Evolutionary conservation across 2,888 invertebrate genomes (phyloP), one percentile per base, ranked within the genome.

Genomic region (Cephus rjabovi): DNA sequence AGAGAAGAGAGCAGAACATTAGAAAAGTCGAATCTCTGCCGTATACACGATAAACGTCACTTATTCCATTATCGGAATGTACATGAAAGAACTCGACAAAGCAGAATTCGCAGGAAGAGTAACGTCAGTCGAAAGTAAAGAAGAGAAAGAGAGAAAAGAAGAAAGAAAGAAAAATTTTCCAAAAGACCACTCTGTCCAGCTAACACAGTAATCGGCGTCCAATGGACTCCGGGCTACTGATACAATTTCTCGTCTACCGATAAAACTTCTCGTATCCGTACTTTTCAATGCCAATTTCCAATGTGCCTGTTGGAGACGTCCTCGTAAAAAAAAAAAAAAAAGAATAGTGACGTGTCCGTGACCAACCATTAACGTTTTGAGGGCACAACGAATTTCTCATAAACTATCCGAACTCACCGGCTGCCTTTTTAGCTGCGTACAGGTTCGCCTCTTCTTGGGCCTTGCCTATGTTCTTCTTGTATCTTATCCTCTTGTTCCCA

Each of bases 401-500:
- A 74, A 37, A 74, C 74, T 34, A 33, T 34, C 56, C 30, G 76
- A 86, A 93, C 89, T 94, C 94, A 93, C 97, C 97, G 85, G 97
- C 97, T 85, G 98, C 98, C 92, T 98, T 99, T 93, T 99, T 99
- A 84, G 99, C 99, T 81, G 99, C 99, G 93, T 99, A 99, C 90
- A 99, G 94, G 93, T 99, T 99, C 79, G 99, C 99, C 93, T 99
- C 99, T 93, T 99, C 99, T 93, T 99, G 99, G 79, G 99, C 99
- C 93, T 99, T 99, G 89, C 98, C 99, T 87, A 99, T 99, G 93
- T 99, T 99, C 94, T 99, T 99, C 96, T 99, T 99, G 94, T 99
- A 99, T 89, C 99, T 96, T 93, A 99, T 99, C 90, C 99, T 96
- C 93, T 99, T 99, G 94, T 99, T 99, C 87, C 99, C 99, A 92